A percentile compares a stretch with the other conserved stretches of the same genome.
Conservation (phyloP, 1,140 invertebrate genomes). For the Colletes latitarsis region DNA sequence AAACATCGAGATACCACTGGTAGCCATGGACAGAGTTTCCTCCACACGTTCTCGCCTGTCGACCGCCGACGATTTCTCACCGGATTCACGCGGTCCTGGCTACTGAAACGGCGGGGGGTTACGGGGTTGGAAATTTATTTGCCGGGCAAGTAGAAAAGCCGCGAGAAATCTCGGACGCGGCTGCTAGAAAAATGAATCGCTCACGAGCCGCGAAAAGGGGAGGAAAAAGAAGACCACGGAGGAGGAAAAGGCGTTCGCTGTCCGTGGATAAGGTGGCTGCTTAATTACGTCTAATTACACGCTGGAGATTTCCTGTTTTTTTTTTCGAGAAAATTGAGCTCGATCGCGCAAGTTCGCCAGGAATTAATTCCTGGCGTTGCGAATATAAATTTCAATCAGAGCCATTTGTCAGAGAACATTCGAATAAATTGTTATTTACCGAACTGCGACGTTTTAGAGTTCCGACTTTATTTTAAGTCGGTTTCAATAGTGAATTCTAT, state of each 20-base stretch:
- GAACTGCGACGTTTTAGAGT: no score
- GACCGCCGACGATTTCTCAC: conserved; percentile 36
- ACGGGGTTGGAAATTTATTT: conserved; percentile 61
- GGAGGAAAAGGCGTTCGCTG: conserved; percentile 22
- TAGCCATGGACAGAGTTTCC: neutral
- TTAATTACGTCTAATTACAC: conserved; percentile 79
- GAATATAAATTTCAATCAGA: no score
- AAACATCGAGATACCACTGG: neutral
- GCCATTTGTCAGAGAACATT: no score
- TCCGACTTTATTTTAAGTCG: no score
- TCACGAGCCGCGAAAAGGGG: neutral
- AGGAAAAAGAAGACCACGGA: neutral
- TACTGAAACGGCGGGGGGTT: conserved; percentile 39
- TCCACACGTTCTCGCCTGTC: conserved; percentile 7
- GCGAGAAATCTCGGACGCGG: conserved; percentile 63
- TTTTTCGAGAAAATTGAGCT: no score
- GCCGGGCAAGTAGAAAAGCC: conserved; percentile 52
- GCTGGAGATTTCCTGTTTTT: no score
- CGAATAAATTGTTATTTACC: no score
- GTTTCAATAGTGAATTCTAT: no score
- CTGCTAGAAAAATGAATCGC: conserved; percentile 38
- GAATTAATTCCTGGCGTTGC: no score
- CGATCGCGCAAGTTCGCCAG: no score
- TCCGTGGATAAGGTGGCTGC: conserved; percentile 69
- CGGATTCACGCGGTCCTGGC: conserved; percentile 34